phyloP scores from a whole-genome alignment of 2,888 invertebrate species.

The Orchesella flavescens region DNA sequence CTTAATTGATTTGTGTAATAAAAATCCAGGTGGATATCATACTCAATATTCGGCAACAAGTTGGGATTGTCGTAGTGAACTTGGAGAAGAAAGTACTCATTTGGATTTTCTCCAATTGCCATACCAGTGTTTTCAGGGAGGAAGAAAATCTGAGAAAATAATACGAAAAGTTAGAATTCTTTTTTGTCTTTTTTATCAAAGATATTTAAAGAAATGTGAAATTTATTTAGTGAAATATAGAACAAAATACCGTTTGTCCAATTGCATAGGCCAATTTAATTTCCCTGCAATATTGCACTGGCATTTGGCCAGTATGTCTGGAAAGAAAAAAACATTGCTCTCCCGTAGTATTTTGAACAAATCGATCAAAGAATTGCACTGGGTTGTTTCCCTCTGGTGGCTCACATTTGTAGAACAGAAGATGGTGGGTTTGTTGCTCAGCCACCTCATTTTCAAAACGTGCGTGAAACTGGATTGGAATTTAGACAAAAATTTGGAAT shows the following conservation, averaged over 20 bases:
- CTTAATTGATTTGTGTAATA: constrained; percentile 39
- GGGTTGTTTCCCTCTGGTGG: background rate
- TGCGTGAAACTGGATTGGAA: background rate
- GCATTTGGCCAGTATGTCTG: background rate
- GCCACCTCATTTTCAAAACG: background rate
- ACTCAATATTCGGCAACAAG: background rate
- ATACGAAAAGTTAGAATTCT: background rate
- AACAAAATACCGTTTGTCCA: constrained; percentile 18
- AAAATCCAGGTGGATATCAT: constrained; percentile 5
- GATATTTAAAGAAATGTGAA: background rate
- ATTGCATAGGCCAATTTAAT: background rate
- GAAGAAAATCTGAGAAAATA: background rate
- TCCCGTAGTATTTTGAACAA: background rate
- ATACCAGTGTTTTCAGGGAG: constrained; percentile 13
- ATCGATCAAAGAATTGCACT: background rate
- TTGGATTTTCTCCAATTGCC: background rate
- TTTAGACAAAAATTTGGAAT: background rate
- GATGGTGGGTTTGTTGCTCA: constrained; percentile 7
- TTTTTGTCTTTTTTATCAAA: too few relatives aligned
- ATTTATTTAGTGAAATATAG: too few relatives aligned
- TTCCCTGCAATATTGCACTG: constrained; percentile 5
- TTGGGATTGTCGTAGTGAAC: constrained; percentile 46
- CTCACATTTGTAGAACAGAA: constrained; percentile 15
- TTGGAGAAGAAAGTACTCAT: constrained; percentile 49
- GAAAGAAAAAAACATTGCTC: background rate